phyloP scores from a whole-genome alignment of 1,140 invertebrate species.

The Rhizoglyphus robini region DNA sequence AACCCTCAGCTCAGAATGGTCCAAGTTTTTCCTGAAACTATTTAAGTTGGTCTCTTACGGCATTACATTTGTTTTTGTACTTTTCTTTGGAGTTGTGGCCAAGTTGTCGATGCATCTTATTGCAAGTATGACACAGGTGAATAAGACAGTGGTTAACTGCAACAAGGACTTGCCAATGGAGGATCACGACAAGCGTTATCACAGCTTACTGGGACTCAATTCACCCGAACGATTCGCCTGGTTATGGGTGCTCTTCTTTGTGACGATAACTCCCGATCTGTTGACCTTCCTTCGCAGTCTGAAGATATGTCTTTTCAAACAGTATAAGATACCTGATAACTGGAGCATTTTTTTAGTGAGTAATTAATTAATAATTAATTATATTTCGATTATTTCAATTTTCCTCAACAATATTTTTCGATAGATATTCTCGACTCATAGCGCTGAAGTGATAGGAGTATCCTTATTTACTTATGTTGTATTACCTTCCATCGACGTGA shows the following conservation, averaged over 20 bases:
- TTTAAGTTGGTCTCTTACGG: constrained; percentile 71
- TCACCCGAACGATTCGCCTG: constrained; percentile 70
- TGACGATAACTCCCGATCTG: constrained; percentile 69
- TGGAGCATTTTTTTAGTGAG: constrained; percentile 22
- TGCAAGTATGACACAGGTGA: constrained; percentile 67
- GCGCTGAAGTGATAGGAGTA: constrained; percentile 67
- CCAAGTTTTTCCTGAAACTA: constrained; percentile 44
- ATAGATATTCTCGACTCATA: constrained; percentile 55
- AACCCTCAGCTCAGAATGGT: constrained; percentile 24
- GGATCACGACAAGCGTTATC: constrained; percentile 13
- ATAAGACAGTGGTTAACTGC: constrained; percentile 58
- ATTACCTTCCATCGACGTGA: constrained; percentile 74
- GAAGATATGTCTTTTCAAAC: constrained; percentile 76
- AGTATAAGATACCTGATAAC: constrained; percentile 21
- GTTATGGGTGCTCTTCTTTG: constrained; percentile 82
- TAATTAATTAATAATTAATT: constrained; percentile 34
- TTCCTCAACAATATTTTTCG: no score
- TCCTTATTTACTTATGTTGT: constrained; percentile 69
- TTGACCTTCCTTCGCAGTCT: constrained; percentile 66
- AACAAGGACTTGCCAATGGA: constrained; percentile 44
- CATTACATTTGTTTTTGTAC: constrained; percentile 66
- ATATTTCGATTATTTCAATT: constrained; percentile 22
- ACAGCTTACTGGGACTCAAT: constrained; percentile 19
- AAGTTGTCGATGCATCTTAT: constrained; percentile 77
- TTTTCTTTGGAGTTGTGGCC: constrained; percentile 62